Evolutionary conservation across 2,888 invertebrate species (phyloP), one percentile per base, ranked within the genome.

Genomic region (Nebria brevicollis): DNA sequence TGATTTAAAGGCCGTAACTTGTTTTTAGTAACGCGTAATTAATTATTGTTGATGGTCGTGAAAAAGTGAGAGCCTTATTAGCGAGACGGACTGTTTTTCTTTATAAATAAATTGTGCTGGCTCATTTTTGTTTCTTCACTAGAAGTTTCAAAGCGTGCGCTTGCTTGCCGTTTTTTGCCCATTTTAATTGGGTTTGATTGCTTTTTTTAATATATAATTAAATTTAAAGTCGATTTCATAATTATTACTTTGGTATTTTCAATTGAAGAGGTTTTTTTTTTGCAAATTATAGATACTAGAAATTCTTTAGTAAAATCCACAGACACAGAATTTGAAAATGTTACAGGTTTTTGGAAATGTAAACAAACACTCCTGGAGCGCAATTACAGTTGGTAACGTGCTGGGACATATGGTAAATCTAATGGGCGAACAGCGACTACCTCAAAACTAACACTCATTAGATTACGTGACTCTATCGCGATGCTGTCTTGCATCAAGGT

Each of bases 11-110:
- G 79, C 74, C 74, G 73, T 78, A 79, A 79, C 68, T 79, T 79
- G 79, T 79, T 79, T 79, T 79, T 79, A 79, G 79, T 79, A 79
- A 79, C 74, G 75, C 79, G 54, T 79, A 74, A 75, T 74, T 75
- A 79, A 74, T 75, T 79, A 74, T 79, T 68, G 75, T 79, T 75
- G 79, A 65, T 66, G 73, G 15, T 43, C 66, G 68, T 65, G n/a
- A 72, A 41, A 41, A 66, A 79, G 74, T 79, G 79, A 79, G 74
- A 66, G 75, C 66, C 75, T 74, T 73, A 78, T 78, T 78, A 78
- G 66, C 78, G 73, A n/a, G 66, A 66, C 66, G 72, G 15, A 64
- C 66, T 77, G 64, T 77, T 77, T 72, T 77, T 68, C 42, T 78
- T 73, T 65, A 66, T 42, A 13, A 77, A 54, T 54, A 78, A 66